These are phyloP conservation scores for Andricus curvator DNA, from an alignment of 2,888 invertebrate genomes.

Conservation along the genomic window DNA sequence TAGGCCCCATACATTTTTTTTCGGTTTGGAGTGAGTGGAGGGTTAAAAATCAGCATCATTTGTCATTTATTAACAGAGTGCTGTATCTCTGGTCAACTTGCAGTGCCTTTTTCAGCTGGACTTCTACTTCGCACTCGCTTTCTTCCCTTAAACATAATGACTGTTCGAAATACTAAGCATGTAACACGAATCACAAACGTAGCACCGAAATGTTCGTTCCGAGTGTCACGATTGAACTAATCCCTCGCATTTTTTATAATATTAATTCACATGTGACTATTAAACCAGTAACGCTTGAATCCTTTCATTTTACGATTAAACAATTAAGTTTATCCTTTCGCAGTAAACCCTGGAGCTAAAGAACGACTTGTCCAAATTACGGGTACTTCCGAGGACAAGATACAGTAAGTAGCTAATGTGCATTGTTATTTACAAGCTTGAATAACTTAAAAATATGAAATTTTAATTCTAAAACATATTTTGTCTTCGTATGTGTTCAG, in stretches of 20 bases:
- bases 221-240: slow-evolving; percentile 15
- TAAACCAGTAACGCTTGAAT: slow-evolving; percentile 14
- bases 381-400: slow-evolving; percentile 95
- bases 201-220: slow-evolving; percentile 25
- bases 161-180: slow-evolving; percentile 30
- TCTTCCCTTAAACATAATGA: slow-evolving; percentile 6
- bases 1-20: neutral
- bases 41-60: slow-evolving; percentile 10
- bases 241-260: slow-evolving; percentile 41
- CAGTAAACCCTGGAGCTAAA: slow-evolving; percentile 96
- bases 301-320: neutral
- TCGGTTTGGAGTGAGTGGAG: neutral
- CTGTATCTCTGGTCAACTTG: slow-evolving; percentile 7
- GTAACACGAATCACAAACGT: slow-evolving; percentile 23
- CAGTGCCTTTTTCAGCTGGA: slow-evolving; percentile 27
- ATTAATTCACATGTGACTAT: slow-evolving; percentile 44
- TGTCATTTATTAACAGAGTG: neutral
- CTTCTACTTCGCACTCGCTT: slow-evolving; percentile 27
- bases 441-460: neutral
- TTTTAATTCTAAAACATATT: neutral
- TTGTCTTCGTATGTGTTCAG: slow-evolving; percentile 77
- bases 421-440: slow-evolving; percentile 1
- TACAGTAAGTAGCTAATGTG: slow-evolving; percentile 84
- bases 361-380: slow-evolving; percentile 97
- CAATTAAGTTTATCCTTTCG: slow-evolving; percentile 70